Evolutionary conservation across 2,888 invertebrate species (phyloP).

Genomic region (Sialis fuliginosa): DNA sequence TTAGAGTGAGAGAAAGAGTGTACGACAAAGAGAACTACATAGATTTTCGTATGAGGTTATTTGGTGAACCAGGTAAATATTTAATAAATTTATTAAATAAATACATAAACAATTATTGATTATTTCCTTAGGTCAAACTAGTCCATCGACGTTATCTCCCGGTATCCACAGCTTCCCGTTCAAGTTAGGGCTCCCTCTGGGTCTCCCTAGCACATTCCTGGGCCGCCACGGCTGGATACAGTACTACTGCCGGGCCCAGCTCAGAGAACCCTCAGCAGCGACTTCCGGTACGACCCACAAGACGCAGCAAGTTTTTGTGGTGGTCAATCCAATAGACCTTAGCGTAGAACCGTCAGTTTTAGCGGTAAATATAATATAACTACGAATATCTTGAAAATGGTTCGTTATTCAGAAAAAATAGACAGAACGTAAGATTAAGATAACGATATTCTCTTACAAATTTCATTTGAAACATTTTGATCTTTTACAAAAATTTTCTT

Average conservation of each 20-base stretch:
- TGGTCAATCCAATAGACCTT: slow-evolving; percentile 88
- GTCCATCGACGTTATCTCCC: slow-evolving; percentile 67
- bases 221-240: slow-evolving; percentile 93
- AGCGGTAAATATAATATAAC: slow-evolving; percentile 43
- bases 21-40: slow-evolving; percentile 89
- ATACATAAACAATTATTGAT: no score
- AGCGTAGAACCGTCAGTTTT: slow-evolving; percentile 78
- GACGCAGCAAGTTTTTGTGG: slow-evolving; percentile 92
- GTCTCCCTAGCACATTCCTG: slow-evolving; percentile 80
- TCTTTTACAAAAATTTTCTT: no score
- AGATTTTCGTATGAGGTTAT: slow-evolving; percentile 81
- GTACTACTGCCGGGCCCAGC: slow-evolving; percentile 80
- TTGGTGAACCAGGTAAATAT: slow-evolving; percentile 63
- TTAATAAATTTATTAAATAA: no score
- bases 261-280: slow-evolving; percentile 72
- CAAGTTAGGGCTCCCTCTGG: slow-evolving; percentile 76
- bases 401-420: background rate
- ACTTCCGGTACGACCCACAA: slow-evolving; percentile 86
- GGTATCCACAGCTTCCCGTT: slow-evolving; percentile 93
- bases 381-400: background rate
- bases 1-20: slow-evolving; percentile 64
- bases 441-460: background rate
- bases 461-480: no score
- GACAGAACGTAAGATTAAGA: background rate
- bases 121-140: slow-evolving; percentile 40